Conservation (phyloP, 1,140 invertebrate species). For the Trichomalopsis sarcophagae region DNA sequence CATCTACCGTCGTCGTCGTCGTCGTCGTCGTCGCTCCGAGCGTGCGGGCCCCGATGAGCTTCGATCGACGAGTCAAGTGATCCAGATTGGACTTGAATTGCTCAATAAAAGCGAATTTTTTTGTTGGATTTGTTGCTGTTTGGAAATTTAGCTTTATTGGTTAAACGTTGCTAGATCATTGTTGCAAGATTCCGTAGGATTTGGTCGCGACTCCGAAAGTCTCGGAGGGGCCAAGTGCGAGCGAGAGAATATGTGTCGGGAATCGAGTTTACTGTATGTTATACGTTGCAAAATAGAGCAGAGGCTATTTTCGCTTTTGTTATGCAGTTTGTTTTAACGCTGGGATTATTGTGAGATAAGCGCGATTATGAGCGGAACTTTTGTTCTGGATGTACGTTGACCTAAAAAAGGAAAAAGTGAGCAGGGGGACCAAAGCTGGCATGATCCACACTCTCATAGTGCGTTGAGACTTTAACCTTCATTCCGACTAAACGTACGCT, state of each 20-base stretch:
- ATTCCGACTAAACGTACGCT: not conserved
- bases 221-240: not conserved
- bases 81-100: conserved; percentile 50
- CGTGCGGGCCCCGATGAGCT: not conserved
- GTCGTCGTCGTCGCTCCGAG: conserved; percentile 6
- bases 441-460: not conserved
- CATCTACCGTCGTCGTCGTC: not conserved
- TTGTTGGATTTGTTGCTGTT: not conserved
- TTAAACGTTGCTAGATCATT: not conserved
- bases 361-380: not conserved
- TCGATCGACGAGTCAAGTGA: conserved; percentile 40
- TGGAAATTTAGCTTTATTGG: not conserved
- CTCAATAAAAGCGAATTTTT: conserved; percentile 43
- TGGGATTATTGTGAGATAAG: not conserved
- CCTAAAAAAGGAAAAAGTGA: conserved; percentile 6
- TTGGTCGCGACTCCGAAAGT: not conserved
- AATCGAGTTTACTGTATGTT: not conserved
- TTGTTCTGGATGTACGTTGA: conserved; percentile 2
- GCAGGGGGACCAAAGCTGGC: conserved; percentile 6
- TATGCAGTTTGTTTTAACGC: not conserved
- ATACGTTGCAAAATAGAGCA: conserved; percentile 4
- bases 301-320: not conserved
- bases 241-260: not conserved
- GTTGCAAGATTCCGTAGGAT: not conserved
- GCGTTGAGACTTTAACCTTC: not conserved